Conservation (phyloP, 30 jellyfish, hydroid and myxozoan species). For the Chrysaora quinquecirrha region DNA sequence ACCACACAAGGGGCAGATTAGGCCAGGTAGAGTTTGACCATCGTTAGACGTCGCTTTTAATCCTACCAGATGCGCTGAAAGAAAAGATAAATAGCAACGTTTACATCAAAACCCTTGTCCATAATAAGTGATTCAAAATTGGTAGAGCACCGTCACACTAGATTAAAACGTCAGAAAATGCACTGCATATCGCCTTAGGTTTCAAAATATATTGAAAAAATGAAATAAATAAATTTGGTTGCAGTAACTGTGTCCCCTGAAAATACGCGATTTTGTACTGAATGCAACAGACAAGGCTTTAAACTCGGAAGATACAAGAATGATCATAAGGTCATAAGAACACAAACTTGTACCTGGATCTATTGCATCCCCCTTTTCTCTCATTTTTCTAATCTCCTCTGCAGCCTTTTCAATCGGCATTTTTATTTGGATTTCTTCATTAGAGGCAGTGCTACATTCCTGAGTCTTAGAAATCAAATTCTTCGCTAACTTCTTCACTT, state of each 20-base stretch:
- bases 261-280: too few relatives aligned
- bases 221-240: too few relatives aligned
- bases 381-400: conserved; percentile 24
- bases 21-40: conserved; percentile 58
- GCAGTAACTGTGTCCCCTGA: too few relatives aligned
- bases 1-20: conserved; percentile 66
- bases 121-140: too few relatives aligned
- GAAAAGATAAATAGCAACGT: neutral
- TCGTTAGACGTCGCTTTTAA: conserved; percentile 50
- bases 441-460: neutral
- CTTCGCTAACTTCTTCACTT: conserved; percentile 22
- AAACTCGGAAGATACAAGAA: too few relatives aligned
- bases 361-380: conserved; percentile 29
- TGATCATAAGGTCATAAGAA: too few relatives aligned
- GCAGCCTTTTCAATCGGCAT: conserved; percentile 51
- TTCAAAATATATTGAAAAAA: too few relatives aligned
- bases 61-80: conserved; percentile 44
- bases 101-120: too few relatives aligned
- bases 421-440: conserved; percentile 13
- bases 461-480: conserved; percentile 12
- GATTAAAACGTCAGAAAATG: too few relatives aligned
- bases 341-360: conserved; percentile 62
- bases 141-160: too few relatives aligned
- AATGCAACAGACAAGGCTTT: too few relatives aligned
- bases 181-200: too few relatives aligned